Base-by-base conservation (phyloP, 2,888 invertebrate species). In the Drosophila percnosoma region DNA sequence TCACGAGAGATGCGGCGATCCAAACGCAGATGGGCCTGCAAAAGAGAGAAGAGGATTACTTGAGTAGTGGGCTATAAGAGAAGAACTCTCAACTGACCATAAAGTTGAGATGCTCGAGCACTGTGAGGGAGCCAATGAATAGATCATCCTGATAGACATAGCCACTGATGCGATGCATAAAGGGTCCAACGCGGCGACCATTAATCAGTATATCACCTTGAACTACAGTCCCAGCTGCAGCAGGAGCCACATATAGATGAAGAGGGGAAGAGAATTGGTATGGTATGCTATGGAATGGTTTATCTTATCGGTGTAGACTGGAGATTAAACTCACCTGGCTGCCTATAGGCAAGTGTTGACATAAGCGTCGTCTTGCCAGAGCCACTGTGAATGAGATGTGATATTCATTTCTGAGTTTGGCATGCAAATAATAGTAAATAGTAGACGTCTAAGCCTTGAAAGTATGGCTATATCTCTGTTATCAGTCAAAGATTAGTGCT, bases 81-180 rank as follows among this genome's bases (percentile, higher is more conserved):
- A 1, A 24, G 21, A 40, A 40, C 24, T 31, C 1, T 15, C 8
- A 1, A 36, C 65, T 52, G 0, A 92, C 98, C 97, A 98, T 97
- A 82, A 98, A 97, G 83, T 95, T 95, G 66, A 98, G 95, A 91
- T 98, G 98, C 91, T 98, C 98, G 75, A 95, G 93, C 31, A 98
- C 98, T 0, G 98, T 98, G 73, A 98, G 94, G 48, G 96, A 95
- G 4, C 96, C 96, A 8, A 97, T 96, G 88, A 98, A 98, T 55
- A 98, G 94, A 90, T 98, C 98, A 76, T 98, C 97, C 92, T 98
- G 98, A 83, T 98, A 97, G 94, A 98, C 97, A 93, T 96, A 98
- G 0, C 98, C 98, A 83, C 97, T 97, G 73, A 97, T 94, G 65
- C 95, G 94, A 87, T 96, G 96, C 96, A 97, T 97, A 90, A 96